Evolutionary conservation across 2,888 invertebrate genomes (phyloP).

Genomic region (Tholera decimalis): DNA sequence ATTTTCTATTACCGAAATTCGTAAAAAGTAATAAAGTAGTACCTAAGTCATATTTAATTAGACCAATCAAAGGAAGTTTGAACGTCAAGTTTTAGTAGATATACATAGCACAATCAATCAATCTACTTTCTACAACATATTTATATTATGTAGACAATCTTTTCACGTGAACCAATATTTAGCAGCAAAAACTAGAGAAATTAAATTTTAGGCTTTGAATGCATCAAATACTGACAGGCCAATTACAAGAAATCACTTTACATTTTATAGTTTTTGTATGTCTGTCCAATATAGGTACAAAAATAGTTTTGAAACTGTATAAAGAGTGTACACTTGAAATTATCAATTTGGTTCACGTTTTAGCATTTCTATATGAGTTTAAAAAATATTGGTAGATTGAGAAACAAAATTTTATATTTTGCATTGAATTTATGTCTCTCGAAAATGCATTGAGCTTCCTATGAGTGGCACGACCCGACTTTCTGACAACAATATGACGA

Average conservation of each 20-base stretch:
- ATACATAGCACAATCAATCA: background rate
- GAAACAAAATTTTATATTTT: too few species aligned
- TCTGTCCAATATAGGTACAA: constrained; percentile 3
- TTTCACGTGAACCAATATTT: constrained; percentile 1
- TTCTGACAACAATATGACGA: too few species aligned
- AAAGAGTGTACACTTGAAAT: constrained; percentile 5
- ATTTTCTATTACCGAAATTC: too few species aligned
- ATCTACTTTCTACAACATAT: background rate
- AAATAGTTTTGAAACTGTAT: constrained; percentile 15
- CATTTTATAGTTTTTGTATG: constrained; percentile 33
- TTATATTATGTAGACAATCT: background rate
- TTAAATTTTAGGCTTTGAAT: constrained; percentile 26
- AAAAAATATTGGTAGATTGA: background rate
- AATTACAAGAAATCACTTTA: constrained; percentile 43
- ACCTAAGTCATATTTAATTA: background rate
- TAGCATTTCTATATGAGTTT: background rate
- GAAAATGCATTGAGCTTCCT: too few species aligned
- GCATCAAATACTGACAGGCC: constrained; percentile 41
- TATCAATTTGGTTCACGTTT: background rate
- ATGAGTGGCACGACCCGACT: too few species aligned
- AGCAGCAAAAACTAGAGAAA: constrained; percentile 25
- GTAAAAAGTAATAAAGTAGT: too few species aligned
- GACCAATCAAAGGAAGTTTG: background rate
- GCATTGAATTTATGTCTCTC: background rate
- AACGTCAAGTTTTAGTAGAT: background rate